Evolutionary conservation across 2,113 vertebrate species (phyloP).

Genomic region (Crypturellus undulatus): DNA sequence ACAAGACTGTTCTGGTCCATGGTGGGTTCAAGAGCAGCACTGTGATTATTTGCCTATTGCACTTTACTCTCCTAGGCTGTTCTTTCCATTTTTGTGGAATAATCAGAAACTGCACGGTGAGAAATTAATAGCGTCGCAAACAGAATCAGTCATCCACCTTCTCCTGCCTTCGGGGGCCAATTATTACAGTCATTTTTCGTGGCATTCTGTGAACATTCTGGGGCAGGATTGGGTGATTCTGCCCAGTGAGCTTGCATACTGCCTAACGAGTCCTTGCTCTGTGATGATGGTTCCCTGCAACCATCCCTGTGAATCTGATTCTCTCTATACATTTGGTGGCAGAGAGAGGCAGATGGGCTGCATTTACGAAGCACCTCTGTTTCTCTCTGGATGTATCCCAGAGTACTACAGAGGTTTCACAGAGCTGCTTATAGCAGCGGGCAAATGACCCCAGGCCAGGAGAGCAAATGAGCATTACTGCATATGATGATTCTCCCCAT

Average conservation of each 20-base stretch:
- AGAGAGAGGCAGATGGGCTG: not conserved
- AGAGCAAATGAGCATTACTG: not conserved
- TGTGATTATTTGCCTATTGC: not conserved
- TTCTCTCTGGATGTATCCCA: not conserved
- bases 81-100: not conserved
- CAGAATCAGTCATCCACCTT: not conserved
- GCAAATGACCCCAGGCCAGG: not conserved
- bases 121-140: not conserved
- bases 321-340: rapidly evolving
- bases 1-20: not conserved
- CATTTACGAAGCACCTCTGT: not conserved
- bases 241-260: not conserved
- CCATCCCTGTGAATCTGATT: not conserved
- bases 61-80: not conserved
- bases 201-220: not conserved
- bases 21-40: not conserved
- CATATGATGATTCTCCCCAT: not conserved
- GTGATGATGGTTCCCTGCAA: rapidly evolving
- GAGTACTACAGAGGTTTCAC: not conserved
- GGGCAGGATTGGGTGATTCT: not conserved
- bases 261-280: not conserved
- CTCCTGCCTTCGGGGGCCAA: not conserved
- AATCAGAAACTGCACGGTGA: not conserved
- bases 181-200: not conserved
- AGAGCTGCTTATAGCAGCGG: not conserved